Base-by-base conservation (phyloP, 2,113 vertebrate genomes). In the Alexandromys fortis region DNA sequence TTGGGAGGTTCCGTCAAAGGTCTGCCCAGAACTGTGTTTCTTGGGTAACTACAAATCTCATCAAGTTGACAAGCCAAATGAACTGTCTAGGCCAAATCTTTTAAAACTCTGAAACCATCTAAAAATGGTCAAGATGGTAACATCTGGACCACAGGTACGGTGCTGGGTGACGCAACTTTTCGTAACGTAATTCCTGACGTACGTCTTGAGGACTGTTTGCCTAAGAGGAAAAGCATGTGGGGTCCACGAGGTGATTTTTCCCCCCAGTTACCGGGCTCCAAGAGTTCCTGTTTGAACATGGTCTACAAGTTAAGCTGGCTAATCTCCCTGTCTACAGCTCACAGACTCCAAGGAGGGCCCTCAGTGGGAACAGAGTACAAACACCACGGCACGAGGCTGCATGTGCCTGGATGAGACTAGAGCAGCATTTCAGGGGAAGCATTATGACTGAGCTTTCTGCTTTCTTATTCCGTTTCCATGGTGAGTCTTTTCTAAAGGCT, bases 391-490 rank as follows among this genome's bases (percentile, higher is more conserved):
- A 77, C 47, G 35, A 82, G 49, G 89, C 86, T 94, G 88, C 96
- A 26, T 87, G 94, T 96, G 33, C 88, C 16, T 83, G 89, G 81
- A 96, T 45, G 49, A 97, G 97, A 98, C 97, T 65, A 98, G 97
- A 98, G 92, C 94, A 92, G 97, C 14, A 91, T 97, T 96, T 96
- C 96, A 90, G 97, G 94, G 95, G 97, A 97, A 82, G 91, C 86
- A 52, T 94, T 97, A 68, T 73, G 97, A 97, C 72, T 95, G 96
- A 89, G 58, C 92, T 95, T 98, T 72, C 94, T 70, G 85, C 95
- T 81, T 97, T 93, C 87, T 98, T 95, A 96, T 97, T 96, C 97
- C 87, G 98, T 98, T 98, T 98, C 98, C 98, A 98, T 98, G 98
- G 98, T 97, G 98, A 98, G 76, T 52, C 89, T 97, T 98, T 98